Conservation (phyloP, 2,113 vertebrate genomes). For the Halcyon malimbica region DNA sequence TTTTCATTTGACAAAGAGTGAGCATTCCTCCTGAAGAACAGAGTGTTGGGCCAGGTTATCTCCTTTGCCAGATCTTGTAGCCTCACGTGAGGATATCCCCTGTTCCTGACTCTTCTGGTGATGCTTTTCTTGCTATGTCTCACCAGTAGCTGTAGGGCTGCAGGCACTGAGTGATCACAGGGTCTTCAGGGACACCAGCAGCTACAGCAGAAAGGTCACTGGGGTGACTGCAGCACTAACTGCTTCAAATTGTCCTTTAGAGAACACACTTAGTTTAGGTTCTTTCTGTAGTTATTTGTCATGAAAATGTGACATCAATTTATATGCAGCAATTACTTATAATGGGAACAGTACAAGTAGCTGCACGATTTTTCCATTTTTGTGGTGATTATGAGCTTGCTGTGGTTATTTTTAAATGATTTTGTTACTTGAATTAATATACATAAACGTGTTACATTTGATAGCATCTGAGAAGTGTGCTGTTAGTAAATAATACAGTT, state of each 20-base stretch:
- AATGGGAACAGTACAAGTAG: background rate
- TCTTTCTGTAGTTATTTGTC: background rate
- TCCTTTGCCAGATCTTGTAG: background rate
- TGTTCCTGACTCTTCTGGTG: background rate
- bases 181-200: background rate
- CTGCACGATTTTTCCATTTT: background rate
- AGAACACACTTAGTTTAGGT: background rate
- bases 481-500: background rate
- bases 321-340: background rate
- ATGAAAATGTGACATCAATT: background rate
- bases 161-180: background rate
- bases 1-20: background rate
- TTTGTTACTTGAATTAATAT: background rate
- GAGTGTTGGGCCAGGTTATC: background rate
- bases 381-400: background rate
- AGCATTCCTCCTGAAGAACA: background rate
- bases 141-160: background rate
- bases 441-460: background rate
- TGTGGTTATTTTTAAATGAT: background rate
- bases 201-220: background rate
- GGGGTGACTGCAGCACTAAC: background rate
- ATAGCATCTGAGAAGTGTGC: background rate
- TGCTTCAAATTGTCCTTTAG: background rate
- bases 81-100: background rate
- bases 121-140: background rate